phyloP scores from a whole-genome alignment of 2,797 vertebrate species.

The Telmatherina bonti region DNA sequence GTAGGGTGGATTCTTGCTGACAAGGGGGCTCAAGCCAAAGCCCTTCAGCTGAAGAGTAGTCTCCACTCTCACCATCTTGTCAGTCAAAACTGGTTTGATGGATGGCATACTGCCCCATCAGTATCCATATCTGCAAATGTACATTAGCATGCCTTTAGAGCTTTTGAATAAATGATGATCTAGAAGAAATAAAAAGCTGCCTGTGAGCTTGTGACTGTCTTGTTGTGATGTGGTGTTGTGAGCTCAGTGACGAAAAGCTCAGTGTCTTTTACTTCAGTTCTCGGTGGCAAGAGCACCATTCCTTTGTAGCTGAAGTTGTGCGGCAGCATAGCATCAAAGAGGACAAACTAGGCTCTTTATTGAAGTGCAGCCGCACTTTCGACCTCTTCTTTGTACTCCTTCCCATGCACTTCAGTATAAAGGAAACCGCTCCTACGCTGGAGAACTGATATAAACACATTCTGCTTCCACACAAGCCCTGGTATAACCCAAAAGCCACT shows the following conservation, averaged over 20 bases:
- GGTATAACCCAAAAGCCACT: slow-evolving; percentile 31
- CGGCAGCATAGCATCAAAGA: slow-evolving; percentile 77
- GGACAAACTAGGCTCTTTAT: slow-evolving; percentile 80
- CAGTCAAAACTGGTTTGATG: slow-evolving; percentile 35
- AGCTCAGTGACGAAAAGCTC: slow-evolving; percentile 51
- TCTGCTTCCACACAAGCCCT: slow-evolving; percentile 52
- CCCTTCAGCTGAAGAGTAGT: slow-evolving; percentile 47
- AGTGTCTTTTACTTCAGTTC: slow-evolving; percentile 69
- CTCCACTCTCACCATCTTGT: slow-evolving; percentile 8
- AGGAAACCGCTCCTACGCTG: slow-evolving; percentile 61
- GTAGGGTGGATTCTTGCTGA: slow-evolving; percentile 32
- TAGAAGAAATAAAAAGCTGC: slow-evolving; percentile 19
- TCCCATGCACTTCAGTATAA: slow-evolving; percentile 72
- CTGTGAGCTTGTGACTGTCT: slow-evolving; percentile 29
- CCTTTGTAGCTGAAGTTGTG: slow-evolving; percentile 78
- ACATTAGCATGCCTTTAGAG: not conserved
- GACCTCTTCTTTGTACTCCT: slow-evolving; percentile 76
- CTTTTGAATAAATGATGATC: slow-evolving; percentile 4
- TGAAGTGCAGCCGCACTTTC: slow-evolving; percentile 77
- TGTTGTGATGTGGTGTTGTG: slow-evolving; percentile 46
- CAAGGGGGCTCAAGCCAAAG: slow-evolving; percentile 44
- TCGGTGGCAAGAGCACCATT: slow-evolving; percentile 58
- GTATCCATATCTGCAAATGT: not conserved
- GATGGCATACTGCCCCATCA: slow-evolving; percentile 18
- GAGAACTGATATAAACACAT: slow-evolving; percentile 66